These are phyloP conservation scores for Hanleya hanleyi DNA, from an alignment of 2,888 invertebrate genomes.

Conservation along the genomic window DNA sequence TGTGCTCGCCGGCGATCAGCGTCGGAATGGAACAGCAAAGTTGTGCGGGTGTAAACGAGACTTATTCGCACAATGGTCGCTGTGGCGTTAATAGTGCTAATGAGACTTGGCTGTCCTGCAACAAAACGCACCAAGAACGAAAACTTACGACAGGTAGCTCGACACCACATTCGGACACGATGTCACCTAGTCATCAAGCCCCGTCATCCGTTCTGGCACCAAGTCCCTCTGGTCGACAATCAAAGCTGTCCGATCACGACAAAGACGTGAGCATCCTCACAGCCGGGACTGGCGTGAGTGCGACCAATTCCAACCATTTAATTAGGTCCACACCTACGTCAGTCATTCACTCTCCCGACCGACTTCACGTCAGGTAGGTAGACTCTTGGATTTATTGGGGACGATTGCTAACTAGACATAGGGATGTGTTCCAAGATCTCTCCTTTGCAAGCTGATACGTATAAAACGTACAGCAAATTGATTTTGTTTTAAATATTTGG, in stretches of 20 bases:
- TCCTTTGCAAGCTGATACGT: no score
- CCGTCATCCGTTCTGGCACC: neutral
- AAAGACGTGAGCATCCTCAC: constrained; percentile 4
- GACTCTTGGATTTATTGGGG: no score
- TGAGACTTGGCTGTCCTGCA: neutral
- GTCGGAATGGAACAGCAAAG: constrained; percentile 39
- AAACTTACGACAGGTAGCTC: constrained; percentile 18
- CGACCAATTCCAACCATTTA: constrained; percentile 57
- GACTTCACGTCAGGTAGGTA: constrained; percentile 48
- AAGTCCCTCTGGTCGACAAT: neutral
- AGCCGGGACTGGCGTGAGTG: neutral
- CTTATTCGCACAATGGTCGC: neutral
- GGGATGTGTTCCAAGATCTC: no score
- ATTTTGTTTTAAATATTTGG: no score
- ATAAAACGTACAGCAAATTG: no score
- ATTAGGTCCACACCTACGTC: constrained; percentile 60
- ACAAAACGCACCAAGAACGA: neutral
- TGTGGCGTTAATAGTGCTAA: neutral
- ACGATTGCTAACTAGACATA: no score
- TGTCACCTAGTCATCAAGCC: constrained; percentile 1
- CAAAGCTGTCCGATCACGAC: neutral
- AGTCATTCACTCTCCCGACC: constrained; percentile 62
- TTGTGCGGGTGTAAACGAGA: neutral
- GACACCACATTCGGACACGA: constrained; percentile 17
- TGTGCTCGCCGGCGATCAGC: constrained; percentile 31